Conservation (phyloP, 2,113 vertebrate species). For the Cyprinus carpio region DNA sequence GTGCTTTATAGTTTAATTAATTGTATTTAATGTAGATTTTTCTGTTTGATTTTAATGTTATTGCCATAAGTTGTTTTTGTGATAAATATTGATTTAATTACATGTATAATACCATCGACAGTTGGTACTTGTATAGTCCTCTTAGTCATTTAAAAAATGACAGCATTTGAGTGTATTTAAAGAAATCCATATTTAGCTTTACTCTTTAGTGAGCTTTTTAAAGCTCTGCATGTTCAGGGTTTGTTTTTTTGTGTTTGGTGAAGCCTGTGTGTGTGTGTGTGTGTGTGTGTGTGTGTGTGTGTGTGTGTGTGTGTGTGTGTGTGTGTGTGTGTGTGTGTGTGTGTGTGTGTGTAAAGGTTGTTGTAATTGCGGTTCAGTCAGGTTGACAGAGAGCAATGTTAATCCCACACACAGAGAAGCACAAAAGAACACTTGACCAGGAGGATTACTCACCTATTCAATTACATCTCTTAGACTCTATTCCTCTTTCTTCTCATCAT, state of each 20-base stretch:
- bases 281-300: conserved; percentile 9
- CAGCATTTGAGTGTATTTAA: not conserved
- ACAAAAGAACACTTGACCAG: conserved; percentile 4
- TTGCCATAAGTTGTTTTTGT: too few species aligned
- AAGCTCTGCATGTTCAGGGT: not conserved
- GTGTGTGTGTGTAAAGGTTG: conserved; percentile 12
- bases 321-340: not conserved
- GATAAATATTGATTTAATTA: not conserved
- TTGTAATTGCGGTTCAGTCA: conserved; percentile 2
- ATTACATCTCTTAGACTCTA: not conserved
- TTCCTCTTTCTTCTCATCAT: not conserved
- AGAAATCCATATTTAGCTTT: not conserved
- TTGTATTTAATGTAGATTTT: not conserved
- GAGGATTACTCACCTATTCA: conserved; percentile 23
- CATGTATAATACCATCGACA: too few species aligned
- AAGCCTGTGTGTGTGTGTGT: not conserved
- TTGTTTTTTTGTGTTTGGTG: not conserved
- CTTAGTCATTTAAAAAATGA: too few species aligned
- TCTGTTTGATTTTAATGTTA: not conserved
- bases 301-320: conserved; percentile 7
- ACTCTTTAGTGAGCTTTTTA: not conserved
- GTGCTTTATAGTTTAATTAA: not conserved
- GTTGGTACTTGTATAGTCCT: not conserved
- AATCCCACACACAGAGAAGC: not conserved
- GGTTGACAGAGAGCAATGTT: conserved; percentile 9